A percentile compares a stretch with the other conserved stretches of the same genome.
phyloP scores from a whole-genome alignment of 2,888 invertebrate species.

The Rambutsinella grinnellia region DNA sequence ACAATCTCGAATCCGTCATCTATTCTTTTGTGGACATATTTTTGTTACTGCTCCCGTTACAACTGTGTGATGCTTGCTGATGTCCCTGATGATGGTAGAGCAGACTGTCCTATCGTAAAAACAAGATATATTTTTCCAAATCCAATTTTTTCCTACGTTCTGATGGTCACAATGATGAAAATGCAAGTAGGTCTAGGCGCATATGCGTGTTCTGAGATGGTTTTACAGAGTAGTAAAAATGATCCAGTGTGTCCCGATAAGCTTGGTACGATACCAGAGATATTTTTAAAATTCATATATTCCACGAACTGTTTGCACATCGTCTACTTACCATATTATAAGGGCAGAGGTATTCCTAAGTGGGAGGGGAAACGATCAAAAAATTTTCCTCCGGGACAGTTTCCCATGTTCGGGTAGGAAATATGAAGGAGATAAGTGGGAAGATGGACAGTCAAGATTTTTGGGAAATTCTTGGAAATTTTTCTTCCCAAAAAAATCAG shows the following conservation, averaged over 20 bases:
- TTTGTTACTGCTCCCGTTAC: background rate
- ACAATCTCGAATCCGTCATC: background rate
- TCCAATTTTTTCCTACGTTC: constrained; percentile 23
- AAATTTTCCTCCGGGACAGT: background rate
- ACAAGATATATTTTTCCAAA: constrained; percentile 29
- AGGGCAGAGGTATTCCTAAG: background rate
- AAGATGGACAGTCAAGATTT: too few species aligned
- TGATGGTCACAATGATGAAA: constrained; percentile 17
- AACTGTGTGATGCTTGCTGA: too few species aligned
- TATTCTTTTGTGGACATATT: background rate
- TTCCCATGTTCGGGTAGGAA: too few species aligned
- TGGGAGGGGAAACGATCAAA: background rate
- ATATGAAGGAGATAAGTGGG: too few species aligned
- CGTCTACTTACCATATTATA: constrained; percentile 33
- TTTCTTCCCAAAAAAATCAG: too few species aligned
- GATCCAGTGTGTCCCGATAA: too few species aligned
- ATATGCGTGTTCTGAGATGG: background rate
- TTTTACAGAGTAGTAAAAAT: too few species aligned
- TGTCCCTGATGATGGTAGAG: background rate
- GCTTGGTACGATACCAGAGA: too few species aligned
- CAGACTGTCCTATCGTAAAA: constrained; percentile 42
- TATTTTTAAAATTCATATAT: constrained; percentile 51
- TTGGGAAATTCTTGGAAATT: too few species aligned
- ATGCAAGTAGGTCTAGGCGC: background rate
- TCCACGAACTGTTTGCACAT: constrained; percentile 49